phyloP scores from a whole-genome alignment of 2,888 invertebrate genomes.

The Stegana nigrithorax region DNA sequence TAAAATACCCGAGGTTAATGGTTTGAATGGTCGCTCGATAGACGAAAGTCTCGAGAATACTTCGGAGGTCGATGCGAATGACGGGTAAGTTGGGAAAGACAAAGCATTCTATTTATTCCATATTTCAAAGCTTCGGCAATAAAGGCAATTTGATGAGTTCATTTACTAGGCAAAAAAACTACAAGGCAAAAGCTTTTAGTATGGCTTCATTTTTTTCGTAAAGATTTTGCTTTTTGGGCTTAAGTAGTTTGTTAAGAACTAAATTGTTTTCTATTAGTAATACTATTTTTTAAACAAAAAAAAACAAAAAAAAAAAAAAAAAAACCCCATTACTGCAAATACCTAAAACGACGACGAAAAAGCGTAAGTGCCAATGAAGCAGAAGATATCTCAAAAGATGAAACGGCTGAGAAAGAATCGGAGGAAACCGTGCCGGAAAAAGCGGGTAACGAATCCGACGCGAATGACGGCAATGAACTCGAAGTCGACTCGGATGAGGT shows the following conservation, averaged over 20 bases:
- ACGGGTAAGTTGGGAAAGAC: conserved; percentile 55
- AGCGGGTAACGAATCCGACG: conserved; percentile 6
- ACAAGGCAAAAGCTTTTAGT: conserved; percentile 3
- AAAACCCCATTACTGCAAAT: background rate
- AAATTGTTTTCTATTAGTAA: background rate
- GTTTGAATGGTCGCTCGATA: conserved; percentile 47
- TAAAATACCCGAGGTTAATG: conserved; percentile 57
- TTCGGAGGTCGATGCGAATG: conserved; percentile 63
- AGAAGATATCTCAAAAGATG: conserved; percentile 48
- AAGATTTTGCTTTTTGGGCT: conserved; percentile 46
- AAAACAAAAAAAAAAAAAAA: background rate
- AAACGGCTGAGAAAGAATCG: conserved; percentile 31
- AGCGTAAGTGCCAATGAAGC: conserved; percentile 52
- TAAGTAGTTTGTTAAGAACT: background rate
- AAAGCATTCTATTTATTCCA: conserved; percentile 10
- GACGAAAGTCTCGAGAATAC: conserved; percentile 64
- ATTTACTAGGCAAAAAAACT: conserved; percentile 1
- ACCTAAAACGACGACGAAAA: conserved; percentile 31
- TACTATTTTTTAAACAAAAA: too few relatives aligned
- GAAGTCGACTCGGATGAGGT: conserved; percentile 37
- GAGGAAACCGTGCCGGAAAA: conserved; percentile 29
- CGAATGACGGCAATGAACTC: conserved; percentile 10
- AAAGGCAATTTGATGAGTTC: background rate
- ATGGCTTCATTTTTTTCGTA: conserved; percentile 7
- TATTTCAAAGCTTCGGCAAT: background rate